These are phyloP conservation scores for Cossypha niveicapilla DNA, from an alignment of 2,797 vertebrate species.

Conservation along the genomic window DNA sequence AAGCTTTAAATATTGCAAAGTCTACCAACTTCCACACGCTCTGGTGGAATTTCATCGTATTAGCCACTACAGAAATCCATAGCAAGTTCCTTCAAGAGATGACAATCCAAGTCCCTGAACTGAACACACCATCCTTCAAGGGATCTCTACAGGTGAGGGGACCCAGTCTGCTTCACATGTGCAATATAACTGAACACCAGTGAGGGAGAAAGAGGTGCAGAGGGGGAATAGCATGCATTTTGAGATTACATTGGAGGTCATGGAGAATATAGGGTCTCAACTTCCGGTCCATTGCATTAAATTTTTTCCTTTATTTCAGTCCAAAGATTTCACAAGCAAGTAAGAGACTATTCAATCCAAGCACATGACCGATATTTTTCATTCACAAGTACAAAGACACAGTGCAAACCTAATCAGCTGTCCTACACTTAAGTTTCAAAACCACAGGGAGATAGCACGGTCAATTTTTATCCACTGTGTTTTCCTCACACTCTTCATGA, in stretches of 20 bases:
- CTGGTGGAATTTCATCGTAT: background rate
- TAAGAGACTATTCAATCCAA: background rate
- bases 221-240: background rate
- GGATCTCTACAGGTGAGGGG: background rate
- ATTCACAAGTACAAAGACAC: background rate
- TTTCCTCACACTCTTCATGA: background rate
- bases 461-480: background rate
- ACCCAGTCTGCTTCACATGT: accelerated
- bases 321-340: background rate
- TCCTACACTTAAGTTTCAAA: background rate
- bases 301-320: background rate
- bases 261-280: background rate
- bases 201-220: background rate
- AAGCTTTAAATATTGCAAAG: background rate
- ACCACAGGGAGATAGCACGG: background rate
- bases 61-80: background rate
- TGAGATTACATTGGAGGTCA: background rate
- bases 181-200: background rate
- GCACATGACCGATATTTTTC: background rate
- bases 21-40: background rate
- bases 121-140: background rate
- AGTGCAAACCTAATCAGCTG: background rate
- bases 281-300: background rate
- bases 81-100: background rate
- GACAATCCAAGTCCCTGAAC: background rate